Base-by-base conservation (phyloP, 2,888 invertebrate species). In the Scaptomyza flava region DNA sequence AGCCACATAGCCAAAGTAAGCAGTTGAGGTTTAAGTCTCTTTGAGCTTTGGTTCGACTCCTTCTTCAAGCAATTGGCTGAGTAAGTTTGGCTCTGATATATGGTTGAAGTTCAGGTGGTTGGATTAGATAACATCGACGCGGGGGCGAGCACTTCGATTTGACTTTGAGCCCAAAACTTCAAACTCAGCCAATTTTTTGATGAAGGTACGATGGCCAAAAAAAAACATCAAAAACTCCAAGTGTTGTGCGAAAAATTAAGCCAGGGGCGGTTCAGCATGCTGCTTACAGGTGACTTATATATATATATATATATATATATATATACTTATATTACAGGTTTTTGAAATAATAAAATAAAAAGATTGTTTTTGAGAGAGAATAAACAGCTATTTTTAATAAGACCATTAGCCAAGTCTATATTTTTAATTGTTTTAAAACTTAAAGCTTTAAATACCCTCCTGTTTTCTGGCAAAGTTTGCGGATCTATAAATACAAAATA, bases 121-220 rank as follows among this genome's bases (percentile, higher is more conserved):
- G 63, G 68, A 65, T 79, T 72, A 43, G 59, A 57, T 50, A 34
- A 53, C 65, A 58, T 65, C 67, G 50, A 67, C 69, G 72, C 63
- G 61, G 64, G 66, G 48, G 43, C 57, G 60, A 69, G 81, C 81
- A 87, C 81, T 81, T 81, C 83, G 81, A 87, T 83, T 83, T 87
- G 81, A 83, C 87, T 87, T 81, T 81, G 75, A 75, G 81, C 69
- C 60, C 51, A 52, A 67, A 74, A 74, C 74, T 74, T 74, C 72
- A 62, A 60, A 46, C 57, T 50, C 57, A 53, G 64, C 61, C 46
- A 45, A 68, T 59, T 42, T 68, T 84, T 85, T 80, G 80, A 80
- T 76, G 47, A 64, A 85, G 80, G 80, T 84, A 45, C 50, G 17
- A 50, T 42, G 67, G 61, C 65, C 77, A 58, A 45, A 61, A 45